phyloP scores from a whole-genome alignment of 2,888 invertebrate species.

The Parochlus steinenii region DNA sequence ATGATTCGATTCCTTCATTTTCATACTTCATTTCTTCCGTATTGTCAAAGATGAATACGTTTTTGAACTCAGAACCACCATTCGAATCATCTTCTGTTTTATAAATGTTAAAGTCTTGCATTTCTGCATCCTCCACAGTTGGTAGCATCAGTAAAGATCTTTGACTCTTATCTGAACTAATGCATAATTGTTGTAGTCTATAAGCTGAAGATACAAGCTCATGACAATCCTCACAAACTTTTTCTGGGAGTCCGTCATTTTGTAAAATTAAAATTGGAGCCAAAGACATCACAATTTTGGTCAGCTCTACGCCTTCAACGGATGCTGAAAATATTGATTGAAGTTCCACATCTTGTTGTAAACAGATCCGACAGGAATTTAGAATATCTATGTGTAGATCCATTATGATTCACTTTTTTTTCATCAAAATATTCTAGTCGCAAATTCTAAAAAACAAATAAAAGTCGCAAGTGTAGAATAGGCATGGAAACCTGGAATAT shows the following conservation, averaged over 20 bases:
- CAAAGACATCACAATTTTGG: not conserved
- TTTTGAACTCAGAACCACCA: not conserved
- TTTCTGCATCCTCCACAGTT: no score
- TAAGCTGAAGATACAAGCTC: not conserved
- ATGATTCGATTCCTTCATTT: no score
- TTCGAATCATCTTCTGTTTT: not conserved
- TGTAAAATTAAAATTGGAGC: not conserved
- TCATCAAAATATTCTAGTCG: no score
- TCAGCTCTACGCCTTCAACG: not conserved
- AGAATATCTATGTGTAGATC: no score
- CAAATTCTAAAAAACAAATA: no score
- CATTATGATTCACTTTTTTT: no score
- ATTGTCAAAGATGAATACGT: no score
- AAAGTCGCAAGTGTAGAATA: no score
- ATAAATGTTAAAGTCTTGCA: not conserved
- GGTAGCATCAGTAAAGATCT: not conserved
- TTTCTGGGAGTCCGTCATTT: conserved; percentile 1
- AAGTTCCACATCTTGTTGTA: not conserved
- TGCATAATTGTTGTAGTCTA: not conserved
- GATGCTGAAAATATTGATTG: not conserved
- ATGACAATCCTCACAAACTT: conserved; percentile 2
- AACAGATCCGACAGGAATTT: conserved; percentile 4
- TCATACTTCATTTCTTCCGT: no score
- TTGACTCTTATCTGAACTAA: not conserved
- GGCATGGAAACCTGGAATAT: no score